Percentiles rank a stretch among this genome's conserved stretches.
Evolutionary conservation across 2,113 vertebrate species (phyloP).

Genomic region (Melanotaenia duboulayi): DNA sequence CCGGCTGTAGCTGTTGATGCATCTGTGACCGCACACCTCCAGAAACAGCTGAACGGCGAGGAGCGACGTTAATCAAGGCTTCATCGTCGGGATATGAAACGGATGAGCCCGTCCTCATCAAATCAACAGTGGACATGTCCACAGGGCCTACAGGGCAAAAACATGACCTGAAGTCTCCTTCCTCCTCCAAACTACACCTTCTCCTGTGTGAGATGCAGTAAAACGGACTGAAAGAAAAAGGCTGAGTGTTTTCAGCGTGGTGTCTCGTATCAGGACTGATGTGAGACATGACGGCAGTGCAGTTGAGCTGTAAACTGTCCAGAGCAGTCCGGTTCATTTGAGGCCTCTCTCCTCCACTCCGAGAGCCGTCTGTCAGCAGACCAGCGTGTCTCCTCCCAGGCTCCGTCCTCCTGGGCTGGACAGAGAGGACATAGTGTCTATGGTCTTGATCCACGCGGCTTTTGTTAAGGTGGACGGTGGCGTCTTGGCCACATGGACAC

Average conservation of each 20-base stretch:
- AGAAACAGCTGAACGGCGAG: neutral
- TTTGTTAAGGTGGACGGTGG: slow-evolving; percentile 85
- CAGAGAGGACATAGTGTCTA: slow-evolving; percentile 53
- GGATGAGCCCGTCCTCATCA: neutral
- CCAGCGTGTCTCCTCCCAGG: neutral
- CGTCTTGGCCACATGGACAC: slow-evolving; percentile 85
- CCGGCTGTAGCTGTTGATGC: neutral
- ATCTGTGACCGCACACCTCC: neutral
- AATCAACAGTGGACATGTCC: neutral
- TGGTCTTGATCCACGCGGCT: slow-evolving; percentile 83
- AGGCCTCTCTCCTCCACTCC: neutral
- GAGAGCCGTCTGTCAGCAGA: neutral
- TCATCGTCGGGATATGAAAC: neutral
- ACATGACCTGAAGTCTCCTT: slow-evolving; percentile 10
- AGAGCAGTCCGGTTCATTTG: neutral
- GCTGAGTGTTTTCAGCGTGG: neutral
- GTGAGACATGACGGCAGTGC: slow-evolving; percentile 21
- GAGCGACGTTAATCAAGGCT: neutral
- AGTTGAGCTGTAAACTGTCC: slow-evolving; percentile 17
- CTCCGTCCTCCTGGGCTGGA: slow-evolving; percentile 72
- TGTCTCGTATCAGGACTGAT: neutral
- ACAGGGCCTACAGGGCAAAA: slow-evolving; percentile 25
- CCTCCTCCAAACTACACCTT: slow-evolving; percentile 23
- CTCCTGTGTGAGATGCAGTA: slow-evolving; percentile 42
- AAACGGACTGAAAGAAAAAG: slow-evolving; percentile 34